Percentiles rank a stretch among this genome's conserved stretches.
phyloP scores from a whole-genome alignment of 2,888 invertebrate genomes.

The Nemotelus nigrinus region DNA sequence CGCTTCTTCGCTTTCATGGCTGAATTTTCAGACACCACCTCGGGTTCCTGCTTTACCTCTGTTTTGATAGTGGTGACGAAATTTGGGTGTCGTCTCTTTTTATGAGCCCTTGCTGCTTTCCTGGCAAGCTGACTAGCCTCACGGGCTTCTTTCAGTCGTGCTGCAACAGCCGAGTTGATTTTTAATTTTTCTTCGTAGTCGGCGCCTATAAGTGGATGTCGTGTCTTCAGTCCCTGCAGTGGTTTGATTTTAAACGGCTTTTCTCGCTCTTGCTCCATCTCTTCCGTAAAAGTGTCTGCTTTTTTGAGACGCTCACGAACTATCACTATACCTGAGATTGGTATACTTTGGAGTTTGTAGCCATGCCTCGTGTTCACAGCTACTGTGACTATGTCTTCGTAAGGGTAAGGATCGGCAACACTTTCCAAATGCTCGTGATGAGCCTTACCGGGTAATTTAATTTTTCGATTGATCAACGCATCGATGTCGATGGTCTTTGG shows the following conservation, averaged over 20 bases:
- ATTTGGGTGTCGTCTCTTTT: neutral
- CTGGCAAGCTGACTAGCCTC: no score
- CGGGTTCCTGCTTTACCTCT: no score
- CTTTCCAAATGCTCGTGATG: slow-evolving; percentile 53
- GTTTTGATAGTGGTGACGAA: no score
- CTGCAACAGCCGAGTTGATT: slow-evolving; percentile 49
- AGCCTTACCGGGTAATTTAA: slow-evolving; percentile 56
- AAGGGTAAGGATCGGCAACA: slow-evolving; percentile 53
- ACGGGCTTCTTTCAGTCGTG: slow-evolving; percentile 51
- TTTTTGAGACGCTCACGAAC: slow-evolving; percentile 54
- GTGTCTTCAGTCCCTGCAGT: slow-evolving; percentile 54
- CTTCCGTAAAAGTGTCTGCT: slow-evolving; percentile 45
- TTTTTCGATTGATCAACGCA: slow-evolving; percentile 53
- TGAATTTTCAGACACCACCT: no score
- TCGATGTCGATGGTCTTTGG: slow-evolving; percentile 54
- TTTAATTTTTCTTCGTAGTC: slow-evolving; percentile 53
- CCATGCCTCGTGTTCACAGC: slow-evolving; percentile 53
- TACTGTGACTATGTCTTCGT: slow-evolving; percentile 52
- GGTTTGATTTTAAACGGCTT: slow-evolving; percentile 51
- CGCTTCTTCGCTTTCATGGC: slow-evolving; percentile 14
- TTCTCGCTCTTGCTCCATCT: slow-evolving; percentile 44
- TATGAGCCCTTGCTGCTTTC: neutral
- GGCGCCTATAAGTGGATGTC: slow-evolving; percentile 57
- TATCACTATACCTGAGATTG: slow-evolving; percentile 54
- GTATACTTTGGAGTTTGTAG: slow-evolving; percentile 52